Evolutionary conservation across 2,888 invertebrate species (phyloP), one percentile per base, ranked within the genome.

Genomic region (Odontothrips loti): DNA sequence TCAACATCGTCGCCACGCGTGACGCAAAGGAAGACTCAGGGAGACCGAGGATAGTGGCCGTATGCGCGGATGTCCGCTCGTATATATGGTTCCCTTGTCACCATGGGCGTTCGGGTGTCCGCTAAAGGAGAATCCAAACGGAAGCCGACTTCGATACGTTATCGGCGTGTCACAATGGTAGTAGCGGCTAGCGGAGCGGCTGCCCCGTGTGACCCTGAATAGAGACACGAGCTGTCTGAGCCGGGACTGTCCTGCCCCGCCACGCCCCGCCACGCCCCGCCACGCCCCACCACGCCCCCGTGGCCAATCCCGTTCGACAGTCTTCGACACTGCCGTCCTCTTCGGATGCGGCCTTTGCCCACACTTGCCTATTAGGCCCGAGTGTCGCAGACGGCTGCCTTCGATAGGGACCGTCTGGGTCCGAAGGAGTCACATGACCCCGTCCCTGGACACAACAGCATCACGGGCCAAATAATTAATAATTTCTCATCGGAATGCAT

Each of bases 191-290:
- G 34, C 34, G 34, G 34, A 43, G 34, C 34, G 34, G 34, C 34
- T 43, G 68, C 23, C 68, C 23, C 23, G 68, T 10, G 27, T 27
- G 68, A 75, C 68, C 68, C 68, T 75, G 68, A 75, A 75, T 75
- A 12, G 27, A 75, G 68, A 58, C 58, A 20, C 58, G 15, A 4
- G 58, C 58, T 58, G 58, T 58, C 58, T 9, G 20, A 15, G 58
- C 0, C 58, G 58, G 20, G 23, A 9, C 23, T 68, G 23, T 23
- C 68, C 68, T 23, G 68, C 68, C 68, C n/a, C 68, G 68, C 68
- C 68, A 23, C 68, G 68, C 27, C 68, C 27, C 68, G 68, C 68
- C 68, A 27, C 68, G 68, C 68, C 68, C 68, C 68, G 68, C 68
- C 68, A 23, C 68, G 68, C 27, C 68, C 27, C 68, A 27, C 68